phyloP scores from a whole-genome alignment of 2,797 vertebrate species.

The Macroramphosus scolopax region DNA sequence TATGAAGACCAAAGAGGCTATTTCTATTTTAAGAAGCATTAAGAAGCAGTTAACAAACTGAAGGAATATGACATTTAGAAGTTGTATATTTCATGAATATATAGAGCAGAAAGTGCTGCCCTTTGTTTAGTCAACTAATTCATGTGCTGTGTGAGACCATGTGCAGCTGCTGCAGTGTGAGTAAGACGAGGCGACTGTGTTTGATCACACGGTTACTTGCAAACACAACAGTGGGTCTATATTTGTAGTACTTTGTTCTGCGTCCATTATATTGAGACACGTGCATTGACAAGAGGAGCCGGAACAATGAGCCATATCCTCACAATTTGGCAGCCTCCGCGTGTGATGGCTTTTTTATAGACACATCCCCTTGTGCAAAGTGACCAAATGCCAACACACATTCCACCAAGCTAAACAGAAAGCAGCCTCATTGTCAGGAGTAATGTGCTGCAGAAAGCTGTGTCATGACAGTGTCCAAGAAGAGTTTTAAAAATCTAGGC shows the following conservation, averaged over 20 bases:
- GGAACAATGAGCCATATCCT: constrained; percentile 46
- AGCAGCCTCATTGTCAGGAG: constrained; percentile 32
- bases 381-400: constrained; percentile 42
- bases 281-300: constrained; percentile 25
- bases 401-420: constrained; percentile 19
- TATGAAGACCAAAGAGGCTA: too few relatives aligned
- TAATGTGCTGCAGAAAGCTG: constrained; percentile 9
- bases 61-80: too few relatives aligned
- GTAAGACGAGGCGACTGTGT: not conserved
- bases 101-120: too few relatives aligned
- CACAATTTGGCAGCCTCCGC: constrained; percentile 35
- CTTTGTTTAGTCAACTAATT: not conserved
- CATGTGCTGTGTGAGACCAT: not conserved
- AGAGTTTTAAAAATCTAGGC: constrained; percentile 15
- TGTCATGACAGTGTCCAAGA: constrained; percentile 18
- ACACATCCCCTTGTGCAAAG: constrained; percentile 14
- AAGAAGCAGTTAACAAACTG: too few relatives aligned
- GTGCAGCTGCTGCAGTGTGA: constrained; percentile 7
- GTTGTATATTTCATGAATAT: too few relatives aligned
- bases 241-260: constrained; percentile 33
- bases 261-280: constrained; percentile 36
- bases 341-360: constrained; percentile 14
- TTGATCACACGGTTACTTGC: constrained; percentile 11
- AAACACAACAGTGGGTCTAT: constrained; percentile 1
- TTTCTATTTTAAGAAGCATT: too few relatives aligned